Base-by-base conservation (phyloP, 2,888 invertebrate species). In the Drosophila percnosoma region DNA sequence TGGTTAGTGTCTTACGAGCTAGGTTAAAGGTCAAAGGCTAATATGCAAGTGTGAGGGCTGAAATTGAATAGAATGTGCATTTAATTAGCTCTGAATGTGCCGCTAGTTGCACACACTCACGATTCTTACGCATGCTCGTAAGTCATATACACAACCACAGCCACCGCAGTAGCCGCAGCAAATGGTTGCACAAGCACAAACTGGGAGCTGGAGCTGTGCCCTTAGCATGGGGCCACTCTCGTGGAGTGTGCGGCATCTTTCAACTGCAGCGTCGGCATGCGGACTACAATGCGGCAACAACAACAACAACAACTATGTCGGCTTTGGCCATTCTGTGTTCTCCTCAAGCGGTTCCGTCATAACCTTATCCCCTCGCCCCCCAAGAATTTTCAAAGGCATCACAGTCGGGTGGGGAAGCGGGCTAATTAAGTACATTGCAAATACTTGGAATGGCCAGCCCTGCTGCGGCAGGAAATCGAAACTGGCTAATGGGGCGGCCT, bases 181-280 rank as follows among this genome's bases (percentile, higher is more conserved):
- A 60, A 58, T 70, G 52, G 27, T 38, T 49, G 67, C 48, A 54
- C 52, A 54, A 65, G 49, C 3, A 53, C 38, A 4, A 53, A 24
- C 61, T 63, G 63, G 36, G 63, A 36, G 45, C 57, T 40, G 38
- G 18, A 68, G 38, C 57, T 51, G 63, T 51, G 62, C 64, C 55
- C 75, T 66, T 79, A 34, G 54, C 54, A 66, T 63, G 70, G 70
- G 67, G 64, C 68, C 57, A 52, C 52, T 74, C 13, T 55, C 38
- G 42, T 72, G 73, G 71, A 72, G 73, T 82, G 82, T 82, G 90
- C 90, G 90, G 87, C 89, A 82, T 90, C 90, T 87, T 87, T 87
- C 87, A 90, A 86, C 82, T 86, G 80, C 77, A 65, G 63, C 78
- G 68, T 61, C 67, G 86, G 87, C 87, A 87, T 90, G 83, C 80